Conservation (phyloP, 2,888 invertebrate species). For the Erebia epiphron region DNA sequence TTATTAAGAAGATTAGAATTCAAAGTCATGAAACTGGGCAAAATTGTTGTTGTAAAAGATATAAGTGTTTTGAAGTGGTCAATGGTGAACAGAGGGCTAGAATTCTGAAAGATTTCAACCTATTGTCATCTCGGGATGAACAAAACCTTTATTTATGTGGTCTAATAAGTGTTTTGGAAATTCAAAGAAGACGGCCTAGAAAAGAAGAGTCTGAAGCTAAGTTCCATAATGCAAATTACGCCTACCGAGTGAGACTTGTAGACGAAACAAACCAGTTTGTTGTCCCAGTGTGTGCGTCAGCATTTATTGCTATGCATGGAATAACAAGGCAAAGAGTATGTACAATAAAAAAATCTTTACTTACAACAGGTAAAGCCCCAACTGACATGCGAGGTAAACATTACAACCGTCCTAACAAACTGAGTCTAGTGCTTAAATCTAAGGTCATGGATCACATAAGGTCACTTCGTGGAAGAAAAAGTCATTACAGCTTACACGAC, state of each 20-base stretch:
- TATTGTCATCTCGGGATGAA: background rate
- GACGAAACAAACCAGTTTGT: background rate
- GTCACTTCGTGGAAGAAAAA: constrained; percentile 43
- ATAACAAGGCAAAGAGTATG: background rate
- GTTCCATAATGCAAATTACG: background rate
- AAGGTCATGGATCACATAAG: constrained; percentile 40
- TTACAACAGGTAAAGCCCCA: background rate
- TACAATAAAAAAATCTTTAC: constrained; percentile 1
- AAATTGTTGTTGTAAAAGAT: background rate
- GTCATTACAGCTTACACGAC: constrained; percentile 29
- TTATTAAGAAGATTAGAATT: background rate
- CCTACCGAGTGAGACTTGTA: background rate
- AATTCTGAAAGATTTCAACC: background rate
- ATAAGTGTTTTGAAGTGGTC: background rate
- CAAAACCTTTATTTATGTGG: background rate
- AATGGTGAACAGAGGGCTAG: background rate
- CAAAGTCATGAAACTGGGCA: background rate
- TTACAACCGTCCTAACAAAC: constrained; percentile 14
- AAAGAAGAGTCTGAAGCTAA: background rate
- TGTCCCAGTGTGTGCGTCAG: background rate
- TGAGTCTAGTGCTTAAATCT: constrained; percentile 15
- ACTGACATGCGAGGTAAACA: too few relatives aligned
- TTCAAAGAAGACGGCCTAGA: background rate
- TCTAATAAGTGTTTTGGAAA: background rate
- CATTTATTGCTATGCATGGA: background rate